Evolutionary conservation across 2,113 vertebrate species (phyloP).

Genomic region (Strix aluco): DNA sequence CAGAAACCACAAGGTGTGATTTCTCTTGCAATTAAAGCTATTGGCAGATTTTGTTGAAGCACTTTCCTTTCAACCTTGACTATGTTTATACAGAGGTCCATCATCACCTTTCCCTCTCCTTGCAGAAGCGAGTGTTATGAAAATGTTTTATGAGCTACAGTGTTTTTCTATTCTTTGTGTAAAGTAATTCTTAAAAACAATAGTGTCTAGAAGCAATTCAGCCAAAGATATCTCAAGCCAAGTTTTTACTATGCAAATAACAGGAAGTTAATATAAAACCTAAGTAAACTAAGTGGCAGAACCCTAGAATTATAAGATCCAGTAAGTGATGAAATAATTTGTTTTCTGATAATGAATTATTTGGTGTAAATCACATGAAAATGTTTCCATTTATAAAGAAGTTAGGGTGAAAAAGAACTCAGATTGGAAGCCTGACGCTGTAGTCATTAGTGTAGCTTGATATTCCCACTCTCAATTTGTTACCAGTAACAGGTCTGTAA

Average conservation of each 20-base stretch:
- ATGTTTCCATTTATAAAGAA: slow-evolving; percentile 1
- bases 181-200: slow-evolving; percentile 35
- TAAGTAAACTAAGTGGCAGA: slow-evolving; percentile 1
- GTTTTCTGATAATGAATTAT: slow-evolving; percentile 16
- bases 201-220: background rate
- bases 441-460: background rate
- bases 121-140: background rate
- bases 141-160: background rate
- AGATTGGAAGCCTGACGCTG: background rate
- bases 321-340: background rate
- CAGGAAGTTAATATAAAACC: slow-evolving; percentile 29
- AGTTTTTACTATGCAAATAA: slow-evolving; percentile 20
- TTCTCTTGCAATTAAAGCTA: background rate
- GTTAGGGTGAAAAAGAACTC: background rate
- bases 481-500: background rate
- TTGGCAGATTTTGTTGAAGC: background rate
- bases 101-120: background rate
- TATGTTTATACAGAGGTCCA: background rate
- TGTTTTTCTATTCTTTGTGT: background rate
- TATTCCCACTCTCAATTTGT: background rate
- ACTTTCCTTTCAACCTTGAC: background rate
- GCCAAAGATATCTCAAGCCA: background rate
- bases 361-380: background rate
- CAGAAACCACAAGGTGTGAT: background rate
- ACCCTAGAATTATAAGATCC: background rate